Conservation (phyloP, 2,888 invertebrate species). For the Ctena decussata region DNA sequence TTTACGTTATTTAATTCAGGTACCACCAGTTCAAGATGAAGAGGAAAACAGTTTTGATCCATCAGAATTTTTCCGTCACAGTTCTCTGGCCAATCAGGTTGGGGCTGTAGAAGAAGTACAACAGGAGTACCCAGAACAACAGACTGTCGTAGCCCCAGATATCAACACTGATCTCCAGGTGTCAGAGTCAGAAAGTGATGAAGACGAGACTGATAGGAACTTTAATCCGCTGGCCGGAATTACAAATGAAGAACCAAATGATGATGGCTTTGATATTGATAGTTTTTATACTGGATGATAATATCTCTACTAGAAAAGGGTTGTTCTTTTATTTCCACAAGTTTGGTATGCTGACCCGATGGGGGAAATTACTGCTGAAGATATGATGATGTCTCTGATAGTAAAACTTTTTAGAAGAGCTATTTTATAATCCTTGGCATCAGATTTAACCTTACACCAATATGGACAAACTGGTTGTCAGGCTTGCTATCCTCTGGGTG, state of each 20-base stretch:
- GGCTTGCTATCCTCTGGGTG: no score
- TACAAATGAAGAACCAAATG: not conserved
- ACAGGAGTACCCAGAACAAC: conserved; percentile 36
- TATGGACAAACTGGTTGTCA: no score
- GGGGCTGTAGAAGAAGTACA: conserved; percentile 68
- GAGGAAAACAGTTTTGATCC: conserved; percentile 84
- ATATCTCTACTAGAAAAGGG: no score
- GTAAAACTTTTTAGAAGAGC: no score
- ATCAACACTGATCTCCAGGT: conserved; percentile 86
- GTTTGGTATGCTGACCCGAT: no score
- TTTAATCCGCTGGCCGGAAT: conserved; percentile 3
- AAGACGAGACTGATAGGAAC: conserved; percentile 61
- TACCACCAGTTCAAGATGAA: conserved; percentile 66
- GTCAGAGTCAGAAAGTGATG: conserved; percentile 90
- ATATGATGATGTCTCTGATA: no score
- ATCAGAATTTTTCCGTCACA: conserved; percentile 83
- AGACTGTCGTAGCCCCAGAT: conserved; percentile 85
- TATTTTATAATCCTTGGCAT: no score
- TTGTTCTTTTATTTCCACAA: no score
- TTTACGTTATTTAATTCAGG: no score
- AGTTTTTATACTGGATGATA: not conserved
- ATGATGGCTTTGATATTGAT: conserved; percentile 2
- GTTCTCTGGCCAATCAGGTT: conserved; percentile 76
- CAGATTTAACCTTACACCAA: no score
- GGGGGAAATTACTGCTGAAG: no score